phyloP scores from a whole-genome alignment of 2,113 vertebrate species.

The Chaetodon trifascialis region DNA sequence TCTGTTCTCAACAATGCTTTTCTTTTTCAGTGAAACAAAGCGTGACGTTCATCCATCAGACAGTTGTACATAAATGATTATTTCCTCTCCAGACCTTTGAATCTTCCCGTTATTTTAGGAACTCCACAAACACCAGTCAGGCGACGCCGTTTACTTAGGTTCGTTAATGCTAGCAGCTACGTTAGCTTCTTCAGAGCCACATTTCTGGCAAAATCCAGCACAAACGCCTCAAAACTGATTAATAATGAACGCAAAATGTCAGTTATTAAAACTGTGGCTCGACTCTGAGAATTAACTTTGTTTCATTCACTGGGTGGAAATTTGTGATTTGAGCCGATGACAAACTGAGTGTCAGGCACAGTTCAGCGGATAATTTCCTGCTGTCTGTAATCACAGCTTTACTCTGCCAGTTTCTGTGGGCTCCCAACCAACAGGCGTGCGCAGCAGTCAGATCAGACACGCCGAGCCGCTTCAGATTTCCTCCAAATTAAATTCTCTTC shows the following conservation, averaged over 20 bases:
- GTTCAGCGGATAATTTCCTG: constrained; percentile 10
- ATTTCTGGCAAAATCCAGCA: neutral
- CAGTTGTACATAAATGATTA: no score
- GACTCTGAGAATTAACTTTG: neutral
- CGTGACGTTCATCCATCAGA: no score
- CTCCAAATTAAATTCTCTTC: constrained; percentile 26
- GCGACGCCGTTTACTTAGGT: no score
- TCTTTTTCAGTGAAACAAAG: no score
- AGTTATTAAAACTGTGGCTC: neutral
- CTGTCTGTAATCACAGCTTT: constrained; percentile 40
- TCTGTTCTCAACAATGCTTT: no score
- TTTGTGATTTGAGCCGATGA: neutral
- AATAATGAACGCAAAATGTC: neutral
- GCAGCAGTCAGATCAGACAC: constrained; percentile 12
- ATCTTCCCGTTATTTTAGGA: no score
- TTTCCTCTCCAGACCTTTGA: no score
- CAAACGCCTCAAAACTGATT: neutral
- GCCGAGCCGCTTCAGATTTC: neutral
- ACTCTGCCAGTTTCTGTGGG: constrained; percentile 52
- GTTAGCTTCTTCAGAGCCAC: neutral
- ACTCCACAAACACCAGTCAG: no score
- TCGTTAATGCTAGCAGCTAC: neutral
- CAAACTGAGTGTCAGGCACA: constrained; percentile 10
- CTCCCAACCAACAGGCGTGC: constrained; percentile 17
- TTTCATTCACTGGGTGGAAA: neutral